A percentile compares a stretch with the other conserved stretches of the same genome.
These are phyloP conservation scores for Cremastobaeus sp. DNA, from an alignment of 2,888 invertebrate genomes.

Conservation along the genomic window DNA sequence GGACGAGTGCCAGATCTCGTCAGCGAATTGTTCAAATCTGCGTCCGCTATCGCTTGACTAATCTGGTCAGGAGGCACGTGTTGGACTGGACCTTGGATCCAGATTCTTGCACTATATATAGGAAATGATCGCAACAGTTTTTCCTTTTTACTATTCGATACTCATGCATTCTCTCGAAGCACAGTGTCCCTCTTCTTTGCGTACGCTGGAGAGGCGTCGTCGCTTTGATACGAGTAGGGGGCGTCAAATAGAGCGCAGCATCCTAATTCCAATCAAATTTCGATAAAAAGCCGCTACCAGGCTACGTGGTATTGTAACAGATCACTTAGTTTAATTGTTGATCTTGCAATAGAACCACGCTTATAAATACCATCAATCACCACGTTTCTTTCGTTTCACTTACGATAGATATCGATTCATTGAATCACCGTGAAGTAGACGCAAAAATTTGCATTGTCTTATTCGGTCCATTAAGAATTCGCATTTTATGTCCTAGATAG, in stretches of 20 bases:
- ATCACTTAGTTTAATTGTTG: constrained; percentile 49
- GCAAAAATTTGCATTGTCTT: constrained; percentile 12
- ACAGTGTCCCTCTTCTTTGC: constrained; percentile 69
- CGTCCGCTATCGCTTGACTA: too few species aligned
- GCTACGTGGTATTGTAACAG: constrained; percentile 55
- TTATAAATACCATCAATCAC: constrained; percentile 25
- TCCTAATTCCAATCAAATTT: constrained; percentile 77
- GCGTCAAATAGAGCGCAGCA: constrained; percentile 78
- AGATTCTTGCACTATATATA: constrained; percentile 77
- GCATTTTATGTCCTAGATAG: too few species aligned
- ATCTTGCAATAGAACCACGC: constrained; percentile 14
- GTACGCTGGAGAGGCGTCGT: constrained; percentile 61
- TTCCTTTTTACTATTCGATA: constrained; percentile 75
- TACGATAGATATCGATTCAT: constrained; percentile 8
- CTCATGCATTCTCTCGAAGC: constrained; percentile 74
- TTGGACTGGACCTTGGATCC: constrained; percentile 72
- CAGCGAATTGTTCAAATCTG: not conserved
- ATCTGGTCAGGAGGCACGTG: constrained; percentile 48
- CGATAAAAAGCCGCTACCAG: constrained; percentile 63
- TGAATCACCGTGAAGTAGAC: constrained; percentile 2
- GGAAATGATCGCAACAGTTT: constrained; percentile 70
- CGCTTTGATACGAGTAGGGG: constrained; percentile 68
- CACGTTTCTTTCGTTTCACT: not conserved
- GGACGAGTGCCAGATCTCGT: constrained; percentile 17
- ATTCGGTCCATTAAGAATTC: too few species aligned